These are phyloP conservation scores for Atta cephalotes DNA, from an alignment of 1,140 invertebrate genomes.

Conservation along the genomic window DNA sequence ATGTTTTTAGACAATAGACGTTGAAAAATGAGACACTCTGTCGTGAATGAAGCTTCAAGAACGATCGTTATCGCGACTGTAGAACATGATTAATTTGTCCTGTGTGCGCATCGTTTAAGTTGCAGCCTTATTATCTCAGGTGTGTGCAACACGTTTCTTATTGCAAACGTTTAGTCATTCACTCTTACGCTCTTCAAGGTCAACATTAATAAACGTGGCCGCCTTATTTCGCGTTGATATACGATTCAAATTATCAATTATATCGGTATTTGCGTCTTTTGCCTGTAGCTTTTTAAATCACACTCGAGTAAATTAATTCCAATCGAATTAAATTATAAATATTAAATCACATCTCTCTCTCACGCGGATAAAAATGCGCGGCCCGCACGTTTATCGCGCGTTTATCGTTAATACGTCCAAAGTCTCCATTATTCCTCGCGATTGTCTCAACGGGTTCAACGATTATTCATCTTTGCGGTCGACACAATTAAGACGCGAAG, in stretches of 20 bases:
- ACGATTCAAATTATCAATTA: conserved; percentile 1
- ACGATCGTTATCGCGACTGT: conserved; percentile 7
- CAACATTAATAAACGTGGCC: background rate
- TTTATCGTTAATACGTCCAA: conserved; percentile 55
- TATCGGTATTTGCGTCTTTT: background rate
- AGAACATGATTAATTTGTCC: conserved; percentile 29
- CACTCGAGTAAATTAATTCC: background rate
- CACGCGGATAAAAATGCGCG: background rate
- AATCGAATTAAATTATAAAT: background rate
- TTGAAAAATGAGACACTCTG: background rate
- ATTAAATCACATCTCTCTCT: background rate
- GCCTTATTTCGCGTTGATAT: background rate
- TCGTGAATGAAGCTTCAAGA: conserved; percentile 1
- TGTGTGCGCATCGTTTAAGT: background rate
- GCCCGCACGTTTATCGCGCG: conserved; percentile 9
- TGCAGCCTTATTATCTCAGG: conserved; percentile 28
- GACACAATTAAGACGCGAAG: conserved; percentile 33
- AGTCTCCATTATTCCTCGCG: conserved; percentile 42
- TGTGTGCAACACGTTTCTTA: conserved; percentile 12
- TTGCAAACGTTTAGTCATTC: background rate
- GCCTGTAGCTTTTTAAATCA: background rate
- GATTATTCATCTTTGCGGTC: conserved; percentile 49
- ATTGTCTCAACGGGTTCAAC: conserved; percentile 31
- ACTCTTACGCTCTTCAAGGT: background rate
- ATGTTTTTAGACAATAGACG: background rate